Evolutionary conservation across 2,113 vertebrate genomes (phyloP).

Genomic region (Scolopax mira): DNA sequence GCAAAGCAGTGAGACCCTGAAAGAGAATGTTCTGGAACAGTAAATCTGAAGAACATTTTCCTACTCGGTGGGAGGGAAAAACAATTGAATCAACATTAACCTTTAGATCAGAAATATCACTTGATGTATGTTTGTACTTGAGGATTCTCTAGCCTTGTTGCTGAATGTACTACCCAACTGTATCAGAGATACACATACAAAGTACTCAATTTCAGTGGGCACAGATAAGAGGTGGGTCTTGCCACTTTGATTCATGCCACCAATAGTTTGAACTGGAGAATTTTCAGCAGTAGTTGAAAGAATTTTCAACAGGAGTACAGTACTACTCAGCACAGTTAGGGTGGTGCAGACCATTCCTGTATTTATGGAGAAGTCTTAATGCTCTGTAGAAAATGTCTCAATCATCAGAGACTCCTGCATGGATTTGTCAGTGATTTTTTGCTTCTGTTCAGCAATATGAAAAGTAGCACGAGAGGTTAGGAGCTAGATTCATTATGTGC

Average conservation of each 20-base stretch:
- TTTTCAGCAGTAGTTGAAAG: not conserved
- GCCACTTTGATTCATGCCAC: conserved; percentile 5
- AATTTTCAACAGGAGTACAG: not conserved
- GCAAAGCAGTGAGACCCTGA: not conserved
- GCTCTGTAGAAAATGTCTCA: not conserved
- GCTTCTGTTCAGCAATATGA: not conserved
- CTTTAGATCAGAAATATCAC: conserved; percentile 29
- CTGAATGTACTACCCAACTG: not conserved
- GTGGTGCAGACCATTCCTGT: not conserved
- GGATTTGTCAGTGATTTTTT: not conserved
- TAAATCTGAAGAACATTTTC: not conserved
- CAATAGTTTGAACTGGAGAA: not conserved
- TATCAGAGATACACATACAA: not conserved
- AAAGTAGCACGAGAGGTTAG: not conserved
- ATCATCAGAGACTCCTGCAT: rapidly evolving
- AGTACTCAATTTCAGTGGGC: not conserved
- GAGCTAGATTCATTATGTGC: not conserved
- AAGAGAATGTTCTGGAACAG: not conserved
- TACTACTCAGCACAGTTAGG: not conserved
- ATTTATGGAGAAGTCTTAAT: not conserved
- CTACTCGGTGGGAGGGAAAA: not conserved
- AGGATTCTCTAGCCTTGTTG: not conserved
- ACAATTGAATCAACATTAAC: not conserved
- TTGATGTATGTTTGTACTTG: not conserved
- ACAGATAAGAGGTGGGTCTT: not conserved